These are phyloP conservation scores for Solenodon paradoxus DNA, from an alignment of 2,113 vertebrate genomes.

Conservation along the genomic window DNA sequence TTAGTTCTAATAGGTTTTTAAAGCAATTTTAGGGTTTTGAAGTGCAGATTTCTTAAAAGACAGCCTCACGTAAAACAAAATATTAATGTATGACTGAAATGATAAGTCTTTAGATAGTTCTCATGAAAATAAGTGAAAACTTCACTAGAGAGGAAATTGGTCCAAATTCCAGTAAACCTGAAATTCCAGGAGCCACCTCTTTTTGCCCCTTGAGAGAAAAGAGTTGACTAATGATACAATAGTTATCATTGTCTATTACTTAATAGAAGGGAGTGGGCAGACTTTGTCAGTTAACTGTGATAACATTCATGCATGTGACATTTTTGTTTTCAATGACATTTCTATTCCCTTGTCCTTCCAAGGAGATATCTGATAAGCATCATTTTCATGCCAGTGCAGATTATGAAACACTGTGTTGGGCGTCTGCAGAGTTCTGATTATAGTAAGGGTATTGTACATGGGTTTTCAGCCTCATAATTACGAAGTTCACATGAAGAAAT, in stretches of 20 bases:
- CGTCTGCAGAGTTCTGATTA: slow-evolving; percentile 40
- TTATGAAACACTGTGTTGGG: not conserved
- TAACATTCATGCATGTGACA: slow-evolving; percentile 29
- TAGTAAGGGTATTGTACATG: not conserved
- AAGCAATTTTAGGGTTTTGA: not conserved
- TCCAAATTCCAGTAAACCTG: slow-evolving; percentile 19
- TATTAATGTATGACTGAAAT: not conserved
- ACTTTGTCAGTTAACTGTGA: slow-evolving; percentile 28
- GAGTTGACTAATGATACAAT: slow-evolving; percentile 23
- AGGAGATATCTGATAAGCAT: slow-evolving; percentile 53
- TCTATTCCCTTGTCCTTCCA: slow-evolving; percentile 54
- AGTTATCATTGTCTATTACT: slow-evolving; percentile 40
- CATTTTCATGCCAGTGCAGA: not conserved
- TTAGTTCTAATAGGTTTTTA: not conserved
- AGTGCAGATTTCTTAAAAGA: not conserved
- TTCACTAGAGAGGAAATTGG: not conserved
- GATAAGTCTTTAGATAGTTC: slow-evolving; percentile 11
- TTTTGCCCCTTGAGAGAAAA: not conserved
- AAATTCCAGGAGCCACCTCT: slow-evolving; percentile 31
- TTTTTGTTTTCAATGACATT: slow-evolving; percentile 61
- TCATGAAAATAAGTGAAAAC: slow-evolving; percentile 28
- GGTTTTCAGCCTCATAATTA: not conserved
- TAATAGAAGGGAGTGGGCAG: slow-evolving; percentile 43
- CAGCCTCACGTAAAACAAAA: not conserved
- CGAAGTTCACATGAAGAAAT: slow-evolving; percentile 22